phyloP scores from a whole-genome alignment of 2,113 vertebrate species.

The Perccottus glenii region DNA sequence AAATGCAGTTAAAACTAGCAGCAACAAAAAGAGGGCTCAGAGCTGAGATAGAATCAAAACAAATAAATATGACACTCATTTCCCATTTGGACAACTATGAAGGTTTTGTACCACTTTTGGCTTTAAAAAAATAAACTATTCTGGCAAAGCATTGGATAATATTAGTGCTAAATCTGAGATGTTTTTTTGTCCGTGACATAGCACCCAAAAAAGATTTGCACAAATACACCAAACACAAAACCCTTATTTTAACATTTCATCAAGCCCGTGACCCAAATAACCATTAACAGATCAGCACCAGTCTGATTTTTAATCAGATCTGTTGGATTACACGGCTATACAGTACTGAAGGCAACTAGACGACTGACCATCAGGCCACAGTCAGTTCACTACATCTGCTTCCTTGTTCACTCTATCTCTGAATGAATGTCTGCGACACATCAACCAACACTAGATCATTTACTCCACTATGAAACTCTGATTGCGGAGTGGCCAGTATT shows the following conservation, averaged over 20 bases:
- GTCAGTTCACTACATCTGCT: constrained; percentile 9
- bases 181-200: background rate
- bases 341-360: constrained; percentile 22
- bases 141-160: background rate
- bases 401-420: constrained; percentile 34
- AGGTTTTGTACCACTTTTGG: too few relatives aligned
- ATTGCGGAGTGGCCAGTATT: too few relatives aligned
- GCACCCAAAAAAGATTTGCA: constrained; percentile 7
- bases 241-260: constrained; percentile 62
- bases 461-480: too few relatives aligned
- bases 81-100: too few relatives aligned
- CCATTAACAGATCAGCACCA: constrained; percentile 68
- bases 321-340: constrained; percentile 61
- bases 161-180: background rate
- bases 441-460: background rate
- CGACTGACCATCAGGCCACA: constrained; percentile 31
- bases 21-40: too few relatives aligned
- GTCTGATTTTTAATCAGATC: constrained; percentile 73
- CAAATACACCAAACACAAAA: constrained; percentile 13
- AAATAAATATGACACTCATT: too few relatives aligned
- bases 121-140: background rate
- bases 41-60: too few relatives aligned
- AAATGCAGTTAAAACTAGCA: too few relatives aligned
- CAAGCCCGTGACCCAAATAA: constrained; percentile 73
- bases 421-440: constrained; percentile 38